Percentiles rank a stretch among this genome's conserved stretches.
These are phyloP conservation scores for Oreonectes daqikongensis DNA, from an alignment of 2,797 vertebrate species.

Conservation along the genomic window DNA sequence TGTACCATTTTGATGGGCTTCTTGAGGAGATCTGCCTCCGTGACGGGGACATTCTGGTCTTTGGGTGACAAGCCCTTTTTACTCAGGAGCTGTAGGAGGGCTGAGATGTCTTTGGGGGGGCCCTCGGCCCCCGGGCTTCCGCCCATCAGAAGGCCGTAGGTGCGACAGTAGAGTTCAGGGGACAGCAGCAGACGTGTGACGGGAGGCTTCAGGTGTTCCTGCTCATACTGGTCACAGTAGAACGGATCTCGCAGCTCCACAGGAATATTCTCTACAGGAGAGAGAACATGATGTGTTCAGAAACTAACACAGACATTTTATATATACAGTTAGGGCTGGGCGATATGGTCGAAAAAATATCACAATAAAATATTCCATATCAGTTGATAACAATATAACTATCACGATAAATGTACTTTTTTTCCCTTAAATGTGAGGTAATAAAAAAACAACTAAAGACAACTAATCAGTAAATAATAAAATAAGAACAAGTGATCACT, in stretches of 20 bases:
- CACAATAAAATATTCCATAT: too few species aligned
- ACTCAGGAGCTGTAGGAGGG: slow-evolving; percentile 80
- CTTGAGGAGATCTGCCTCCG: slow-evolving; percentile 81
- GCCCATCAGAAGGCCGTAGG: slow-evolving; percentile 77
- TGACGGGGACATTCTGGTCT: slow-evolving; percentile 77
- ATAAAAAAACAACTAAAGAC: too few species aligned
- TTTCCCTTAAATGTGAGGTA: too few species aligned
- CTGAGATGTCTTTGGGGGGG: slow-evolving; percentile 78
- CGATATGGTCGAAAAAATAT: too few species aligned
- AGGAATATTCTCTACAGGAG: slow-evolving; percentile 84
- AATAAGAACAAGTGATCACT: too few species aligned
- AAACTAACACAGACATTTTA: neutral
- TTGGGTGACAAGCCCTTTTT: slow-evolving; percentile 75
- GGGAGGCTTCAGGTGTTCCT: slow-evolving; percentile 93
- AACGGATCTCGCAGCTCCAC: slow-evolving; percentile 90
- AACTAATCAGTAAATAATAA: too few species aligned
- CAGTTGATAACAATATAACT: too few species aligned
- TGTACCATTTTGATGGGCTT: slow-evolving; percentile 91
- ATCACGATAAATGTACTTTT: too few species aligned
- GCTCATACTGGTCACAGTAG: slow-evolving; percentile 94
- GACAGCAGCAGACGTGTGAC: slow-evolving; percentile 86
- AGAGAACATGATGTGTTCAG: slow-evolving; percentile 16
- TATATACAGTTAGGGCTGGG: too few species aligned
- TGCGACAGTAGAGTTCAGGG: slow-evolving; percentile 87
- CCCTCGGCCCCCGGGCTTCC: slow-evolving; percentile 56